A percentile compares a stretch with the other conserved stretches of the same genome.
Evolutionary conservation across 2,888 invertebrate genomes (phyloP).

Genomic region (Theretra japonica): DNA sequence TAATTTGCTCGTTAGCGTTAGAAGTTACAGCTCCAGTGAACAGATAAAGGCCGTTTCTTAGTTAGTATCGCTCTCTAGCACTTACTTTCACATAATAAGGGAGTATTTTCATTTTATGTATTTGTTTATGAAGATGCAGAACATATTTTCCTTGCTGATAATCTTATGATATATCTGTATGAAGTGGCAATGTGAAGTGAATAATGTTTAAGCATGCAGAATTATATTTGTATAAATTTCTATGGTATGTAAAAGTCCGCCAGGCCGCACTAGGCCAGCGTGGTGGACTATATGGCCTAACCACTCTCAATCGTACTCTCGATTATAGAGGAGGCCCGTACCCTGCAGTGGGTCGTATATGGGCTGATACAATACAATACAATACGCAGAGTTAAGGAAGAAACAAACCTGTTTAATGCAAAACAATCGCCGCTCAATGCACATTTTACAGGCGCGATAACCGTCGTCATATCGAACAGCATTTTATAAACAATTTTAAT

Average conservation of each 20-base stretch:
- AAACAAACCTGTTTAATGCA: not conserved
- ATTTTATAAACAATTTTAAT: constrained; percentile 80
- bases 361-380: too few species aligned
- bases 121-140: not conserved
- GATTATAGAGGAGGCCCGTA: too few species aligned
- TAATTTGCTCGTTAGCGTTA: constrained; percentile 26
- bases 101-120: not conserved
- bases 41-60: constrained; percentile 15
- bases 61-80: not conserved
- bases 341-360: too few species aligned
- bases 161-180: too few species aligned
- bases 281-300: too few species aligned
- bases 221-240: too few species aligned
- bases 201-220: not conserved
- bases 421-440: constrained; percentile 28
- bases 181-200: not conserved
- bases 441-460: constrained; percentile 51
- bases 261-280: too few species aligned
- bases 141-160: too few species aligned
- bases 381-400: not conserved
- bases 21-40: constrained; percentile 19
- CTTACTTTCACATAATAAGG: constrained; percentile 4
- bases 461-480: constrained; percentile 61
- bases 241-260: too few species aligned
- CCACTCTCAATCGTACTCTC: too few species aligned